Evolutionary conservation across 1,140 invertebrate species (phyloP).

Genomic region (Nephila pilipes): DNA sequence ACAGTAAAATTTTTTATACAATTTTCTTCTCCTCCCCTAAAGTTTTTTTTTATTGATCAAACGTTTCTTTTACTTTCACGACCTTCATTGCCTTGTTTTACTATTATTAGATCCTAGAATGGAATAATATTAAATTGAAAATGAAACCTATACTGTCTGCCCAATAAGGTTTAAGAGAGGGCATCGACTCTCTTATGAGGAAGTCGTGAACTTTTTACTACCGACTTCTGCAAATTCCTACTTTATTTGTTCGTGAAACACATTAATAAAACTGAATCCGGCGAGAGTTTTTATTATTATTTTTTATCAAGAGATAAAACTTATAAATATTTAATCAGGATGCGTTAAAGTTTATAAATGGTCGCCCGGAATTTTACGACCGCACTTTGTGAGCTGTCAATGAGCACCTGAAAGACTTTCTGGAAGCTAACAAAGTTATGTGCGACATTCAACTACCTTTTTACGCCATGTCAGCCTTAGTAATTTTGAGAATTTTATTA

Average conservation of each 20-base stretch:
- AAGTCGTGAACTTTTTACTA: slow-evolving; percentile 35
- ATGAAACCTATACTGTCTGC: not conserved
- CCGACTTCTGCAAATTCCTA: slow-evolving; percentile 10
- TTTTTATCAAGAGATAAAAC: not conserved
- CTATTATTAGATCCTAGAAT: slow-evolving; percentile 12
- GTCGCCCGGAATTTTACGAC: not conserved
- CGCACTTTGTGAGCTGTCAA: slow-evolving; percentile 6
- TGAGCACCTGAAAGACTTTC: not conserved
- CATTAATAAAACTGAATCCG: slow-evolving; percentile 20
- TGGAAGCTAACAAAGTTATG: not conserved
- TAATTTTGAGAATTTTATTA: no score
- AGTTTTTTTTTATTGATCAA: not conserved
- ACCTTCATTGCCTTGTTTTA: not conserved
- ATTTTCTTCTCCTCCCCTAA: not conserved
- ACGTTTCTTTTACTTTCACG: not conserved
- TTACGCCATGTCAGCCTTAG: no score
- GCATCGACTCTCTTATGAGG: not conserved
- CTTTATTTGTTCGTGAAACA: slow-evolving; percentile 5
- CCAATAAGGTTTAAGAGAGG: slow-evolving; percentile 8
- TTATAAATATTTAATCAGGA: slow-evolving; percentile 31
- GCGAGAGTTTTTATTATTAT: not conserved
- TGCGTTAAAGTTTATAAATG: slow-evolving; percentile 16
- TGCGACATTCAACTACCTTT: no score
- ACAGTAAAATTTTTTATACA: not conserved
- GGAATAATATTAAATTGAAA: slow-evolving; percentile 29